Evolutionary conservation across 2,797 vertebrate species (phyloP).

Genomic region (Podarcis lilfordi): DNA sequence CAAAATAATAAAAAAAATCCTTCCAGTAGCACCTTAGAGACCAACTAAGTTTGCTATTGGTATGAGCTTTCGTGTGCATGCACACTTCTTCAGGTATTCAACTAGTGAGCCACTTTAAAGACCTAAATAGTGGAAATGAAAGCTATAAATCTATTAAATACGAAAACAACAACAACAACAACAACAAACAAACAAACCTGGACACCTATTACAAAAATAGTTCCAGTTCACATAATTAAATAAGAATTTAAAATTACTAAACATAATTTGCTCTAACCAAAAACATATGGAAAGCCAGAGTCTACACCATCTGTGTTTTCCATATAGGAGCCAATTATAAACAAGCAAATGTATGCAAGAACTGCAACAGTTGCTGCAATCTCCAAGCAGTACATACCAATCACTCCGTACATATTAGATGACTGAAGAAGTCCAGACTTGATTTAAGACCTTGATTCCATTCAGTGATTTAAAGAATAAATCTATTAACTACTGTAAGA

Average conservation of each 20-base stretch:
- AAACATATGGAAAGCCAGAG: constrained; percentile 61
- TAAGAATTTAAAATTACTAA: constrained; percentile 53
- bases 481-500: not conserved
- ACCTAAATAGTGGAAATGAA: not conserved
- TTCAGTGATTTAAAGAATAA: not conserved
- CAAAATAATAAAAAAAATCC: no score
- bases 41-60: no score
- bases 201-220: constrained; percentile 43
- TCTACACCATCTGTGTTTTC: constrained; percentile 73
- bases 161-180: not conserved
- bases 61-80: no score
- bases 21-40: no score
- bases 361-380: constrained; percentile 63
- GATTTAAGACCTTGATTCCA: not conserved
- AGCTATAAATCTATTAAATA: not conserved
- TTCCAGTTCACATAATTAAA: constrained; percentile 28
- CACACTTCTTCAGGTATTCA: not conserved
- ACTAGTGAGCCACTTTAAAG: not conserved
- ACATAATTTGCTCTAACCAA: constrained; percentile 55
- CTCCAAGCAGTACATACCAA: constrained; percentile 55
- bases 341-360: constrained; percentile 72
- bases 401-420: constrained; percentile 17
- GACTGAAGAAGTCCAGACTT: not conserved
- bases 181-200: not conserved
- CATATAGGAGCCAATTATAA: constrained; percentile 71